Base-by-base conservation (phyloP, 2,113 vertebrate species). In the Gobio gobio region DNA sequence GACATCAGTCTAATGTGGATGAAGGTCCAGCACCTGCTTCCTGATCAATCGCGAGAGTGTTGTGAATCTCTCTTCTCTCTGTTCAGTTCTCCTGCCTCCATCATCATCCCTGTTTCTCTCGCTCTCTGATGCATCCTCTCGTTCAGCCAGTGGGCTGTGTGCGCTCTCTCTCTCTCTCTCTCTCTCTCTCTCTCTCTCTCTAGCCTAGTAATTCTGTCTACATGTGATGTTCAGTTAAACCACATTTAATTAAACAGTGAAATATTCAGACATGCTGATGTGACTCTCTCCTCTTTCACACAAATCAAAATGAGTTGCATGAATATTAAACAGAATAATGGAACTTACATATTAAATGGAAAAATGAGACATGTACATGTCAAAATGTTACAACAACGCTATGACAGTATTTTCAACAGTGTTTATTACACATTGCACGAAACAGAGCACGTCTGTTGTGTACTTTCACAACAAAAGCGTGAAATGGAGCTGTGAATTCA, bases 181-280 rank as follows among this genome's bases (percentile, higher is more conserved):
- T 75, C 81, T 68, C 70, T 54, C 54, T 84, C 79, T 64, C 73
- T 47, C 72, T 78, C 75, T 84, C 26, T 78, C 47, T 51, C 49
- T 24, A 77, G n/a, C 43, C 70, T 2, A 68, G 3, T 20, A 58
- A 18, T 45, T 61, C 8, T 5, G 8, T 56, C 16, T 51, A 18
- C 24, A 40, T 79, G 22, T 22, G 24, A 24, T 47, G 56, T 54
- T 36, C 51, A 59, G 75, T 47, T 49, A 8, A 24, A 24, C 73
- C 29, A 3, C 51, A 14, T 80, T 43, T 82, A 51, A 86, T 86
- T 73, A 75, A 73, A 82, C 61, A 70, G 33, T 54, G 58, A 75
- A 40, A 68, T 56, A 29, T 59, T 16, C 43, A 56, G 54, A 66
- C 33, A 82, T 12, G 76, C 56, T 59, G 36, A 24, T 36, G 20